Conservation (phyloP, 1,140 invertebrate species). For the Caerostris extrusa region DNA sequence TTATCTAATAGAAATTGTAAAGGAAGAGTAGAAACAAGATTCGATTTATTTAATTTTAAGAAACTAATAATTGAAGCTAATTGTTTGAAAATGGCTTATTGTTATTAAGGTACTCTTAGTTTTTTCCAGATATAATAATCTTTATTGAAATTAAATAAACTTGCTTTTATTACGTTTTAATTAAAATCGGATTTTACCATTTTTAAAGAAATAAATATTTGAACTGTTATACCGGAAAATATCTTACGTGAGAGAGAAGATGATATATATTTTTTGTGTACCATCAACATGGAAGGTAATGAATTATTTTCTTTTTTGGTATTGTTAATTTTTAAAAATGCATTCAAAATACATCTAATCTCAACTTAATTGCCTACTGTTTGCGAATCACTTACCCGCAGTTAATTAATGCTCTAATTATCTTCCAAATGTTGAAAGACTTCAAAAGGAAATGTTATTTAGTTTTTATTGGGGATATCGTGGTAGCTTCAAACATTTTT, state of each 20-base stretch:
- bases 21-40: not conserved
- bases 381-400: not conserved
- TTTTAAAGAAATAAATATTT: not conserved
- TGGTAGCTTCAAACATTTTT: no score
- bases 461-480: no score
- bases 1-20: not conserved
- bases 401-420: no score
- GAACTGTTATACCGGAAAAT: not conserved
- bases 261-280: not conserved
- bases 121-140: not conserved
- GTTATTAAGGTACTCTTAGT: not conserved
- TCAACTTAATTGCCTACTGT: not conserved
- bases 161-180: not conserved
- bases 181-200: not conserved
- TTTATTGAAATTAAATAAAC: not conserved
- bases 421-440: no score
- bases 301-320: not conserved
- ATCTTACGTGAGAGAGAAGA: not conserved
- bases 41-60: slow-evolving; percentile 20
- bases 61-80: not conserved
- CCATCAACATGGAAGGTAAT: not conserved
- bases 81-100: not conserved
- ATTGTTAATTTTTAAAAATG: not conserved
- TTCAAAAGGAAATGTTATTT: no score
- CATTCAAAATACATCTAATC: not conserved